Evolutionary conservation across 2,113 vertebrate genomes (phyloP), one percentile per base, ranked within the genome.

Genomic region (Tauraco erythrolophus): DNA sequence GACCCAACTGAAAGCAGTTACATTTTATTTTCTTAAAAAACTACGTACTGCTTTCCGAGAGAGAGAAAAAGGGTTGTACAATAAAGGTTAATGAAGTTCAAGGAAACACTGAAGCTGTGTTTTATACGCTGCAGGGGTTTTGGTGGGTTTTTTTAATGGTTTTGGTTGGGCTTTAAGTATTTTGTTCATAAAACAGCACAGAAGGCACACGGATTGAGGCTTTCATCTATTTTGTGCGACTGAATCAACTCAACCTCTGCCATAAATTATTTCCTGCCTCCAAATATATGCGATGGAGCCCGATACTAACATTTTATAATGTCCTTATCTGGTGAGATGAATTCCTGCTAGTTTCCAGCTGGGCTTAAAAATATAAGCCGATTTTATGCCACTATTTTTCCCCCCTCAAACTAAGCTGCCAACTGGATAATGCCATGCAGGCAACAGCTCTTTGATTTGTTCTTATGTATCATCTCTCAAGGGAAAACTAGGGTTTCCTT

Each of bases 331-430:
- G 6, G n/a, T 0, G 56, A 92, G 72, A 92, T 95, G 54, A 95
- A 94, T 91, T 91, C 70, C 41, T 1, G 1, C 45, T 53, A 18
- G 35, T 66, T 94, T 91, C 80, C 91, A 84, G 83, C 58, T 76
- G 70, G 72, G 74, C 70, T 89, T 91, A 89, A 84, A 84, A 88
- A 81, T 92, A 72, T 92, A 95, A 97, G 92, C 77, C 6, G 78
- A 96, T 94, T 94, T 95, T 62, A 62, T 46, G 74, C 37, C 77
- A 24, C 89, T 94, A 23, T 87, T 62, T 50, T 72, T 16, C 33
- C 51, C 62, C 56, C 35, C 58, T 70, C 58, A 69, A 62, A 71
- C 65, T 82, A 91, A 95, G 93, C 91, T 84, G 88, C 72, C 81
- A 84, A 21, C 41, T 24, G 94, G 86, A 75, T 91, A 89, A 82